These are phyloP conservation scores for Spinibarbus caldwelli DNA, from an alignment of 2,797 vertebrate genomes.

Conservation along the genomic window DNA sequence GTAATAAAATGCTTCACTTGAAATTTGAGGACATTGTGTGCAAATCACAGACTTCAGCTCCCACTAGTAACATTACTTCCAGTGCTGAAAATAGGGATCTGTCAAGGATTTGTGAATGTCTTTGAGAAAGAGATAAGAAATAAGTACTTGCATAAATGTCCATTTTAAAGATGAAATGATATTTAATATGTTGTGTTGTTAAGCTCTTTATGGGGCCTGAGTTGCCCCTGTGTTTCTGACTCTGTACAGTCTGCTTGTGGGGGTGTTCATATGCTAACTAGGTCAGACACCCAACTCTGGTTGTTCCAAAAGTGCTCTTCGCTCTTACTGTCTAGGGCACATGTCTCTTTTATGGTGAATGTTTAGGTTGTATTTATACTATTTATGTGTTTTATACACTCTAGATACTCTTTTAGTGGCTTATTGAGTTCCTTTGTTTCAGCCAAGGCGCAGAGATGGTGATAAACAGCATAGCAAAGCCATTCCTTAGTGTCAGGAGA, in stretches of 20 bases:
- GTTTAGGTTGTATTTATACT: conserved; percentile 51
- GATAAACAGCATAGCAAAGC: conserved; percentile 36
- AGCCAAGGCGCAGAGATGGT: conserved; percentile 23
- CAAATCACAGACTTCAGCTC: conserved; percentile 30
- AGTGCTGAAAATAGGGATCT: conserved; percentile 17
- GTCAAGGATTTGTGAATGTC: conserved; percentile 23
- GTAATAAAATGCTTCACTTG: conserved; percentile 26
- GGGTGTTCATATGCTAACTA: conserved; percentile 69
- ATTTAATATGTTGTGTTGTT: conserved; percentile 14
- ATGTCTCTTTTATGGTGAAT: conserved; percentile 58
- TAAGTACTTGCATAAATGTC: neutral
- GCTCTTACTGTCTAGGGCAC: conserved; percentile 62
- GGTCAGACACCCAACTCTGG: conserved; percentile 66
- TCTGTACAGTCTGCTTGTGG: conserved; percentile 57
- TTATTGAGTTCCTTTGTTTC: conserved; percentile 37
- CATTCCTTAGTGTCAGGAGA: conserved; percentile 39
- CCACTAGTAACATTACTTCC: conserved; percentile 21
- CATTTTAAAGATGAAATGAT: neutral
- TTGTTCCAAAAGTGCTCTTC: conserved; percentile 56
- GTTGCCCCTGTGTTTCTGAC: conserved; percentile 18
- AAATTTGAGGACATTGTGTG: conserved; percentile 34
- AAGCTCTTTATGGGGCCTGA: conserved; percentile 1
- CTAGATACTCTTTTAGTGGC: conserved; percentile 48
- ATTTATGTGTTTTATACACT: conserved; percentile 52
- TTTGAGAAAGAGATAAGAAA: neutral